Base-by-base conservation (phyloP, 2,797 vertebrate species). In the Pseudocheirus occidentalis region DNA sequence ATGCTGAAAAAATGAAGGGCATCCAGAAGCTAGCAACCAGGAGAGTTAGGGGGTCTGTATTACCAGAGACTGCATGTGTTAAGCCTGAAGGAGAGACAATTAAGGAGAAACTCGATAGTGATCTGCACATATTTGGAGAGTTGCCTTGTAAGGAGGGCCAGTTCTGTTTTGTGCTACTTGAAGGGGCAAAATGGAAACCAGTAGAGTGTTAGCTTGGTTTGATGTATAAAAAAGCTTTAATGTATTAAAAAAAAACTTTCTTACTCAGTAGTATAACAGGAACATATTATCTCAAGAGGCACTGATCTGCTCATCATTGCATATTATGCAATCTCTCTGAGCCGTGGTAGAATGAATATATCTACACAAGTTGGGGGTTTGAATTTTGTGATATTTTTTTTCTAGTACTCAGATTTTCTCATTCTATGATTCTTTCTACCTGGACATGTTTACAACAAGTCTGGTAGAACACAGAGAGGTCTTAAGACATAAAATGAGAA, bases 401-500 rank as follows among this genome's bases (percentile, higher is more conserved):
- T 87, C 91, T 58, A 55, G 10, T 16, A 53, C 24, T 94, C 2
- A 24, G 14, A 16, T 87, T 21, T 56, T 21, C 11, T 10, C 0
- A 57, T 90, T 62, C 52, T 24, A 7, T 93, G 46, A 14, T 94
- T 46, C 90, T 94, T 95, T 52, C 90, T 94, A 46, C 55, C 56
- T 89, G 34, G 90, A 46, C 73, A 46, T 46, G 73, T 46, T 24
- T 46, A 87, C 4, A 9, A 50, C 0, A 1, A 55, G 9, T 55
- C 28, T 16, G 1, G 40, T 21, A 13, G 18, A 27, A 59, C 29
- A 93, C 6, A 28, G 87, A 93, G 91, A 95, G 54, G 24, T 89
- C 52, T 10, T 13, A 14, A 18, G 50, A 73, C 94, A 53, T n/a
- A 34, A 40, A 91, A 62, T 87, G 13, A 46, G 21, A 87, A 92